Evolutionary conservation across 2,113 vertebrate species (phyloP), one percentile per base, ranked within the genome.

Genomic region (Prunella fulvescens): DNA sequence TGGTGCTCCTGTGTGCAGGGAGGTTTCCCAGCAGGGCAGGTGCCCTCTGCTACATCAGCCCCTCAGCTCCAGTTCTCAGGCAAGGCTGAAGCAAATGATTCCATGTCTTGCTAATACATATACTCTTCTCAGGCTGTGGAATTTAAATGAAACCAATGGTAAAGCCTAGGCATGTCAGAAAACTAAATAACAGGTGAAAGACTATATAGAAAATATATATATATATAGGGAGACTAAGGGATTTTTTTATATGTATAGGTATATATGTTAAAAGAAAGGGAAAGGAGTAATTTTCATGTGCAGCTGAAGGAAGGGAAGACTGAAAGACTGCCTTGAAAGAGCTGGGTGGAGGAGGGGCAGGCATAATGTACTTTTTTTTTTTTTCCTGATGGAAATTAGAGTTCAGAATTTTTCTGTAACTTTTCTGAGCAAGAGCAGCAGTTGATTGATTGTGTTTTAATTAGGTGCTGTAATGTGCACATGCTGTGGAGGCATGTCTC

Each of bases 401-500:
- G n/a, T 60, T 69, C 45, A 81, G 56, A 83, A 66, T 77, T 83
- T 76, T 86, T 28, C 42, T 69, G 20, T 65, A 77, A 61, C 14
- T 86, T 91, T 66, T 66, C 80, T 83, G 47, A 88, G 64, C 47
- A 66, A 85, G 56, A 92, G 64, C 54, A 94, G 60, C 64, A 70
- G 64, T 72, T 95, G 81, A 96, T 93, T 77, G 84, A 77, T 71
- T 77, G 58, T 66, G 70, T 92, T 90, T 86, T 93, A 78, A 90
- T 93, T 86, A 92, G 71, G 35, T 3, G 0, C 45, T 88, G 66
- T 86, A 80, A 22, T 5, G 29, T 0, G 1, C 12, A 19, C 66
- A 35, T 47, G 51, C 67, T 77, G 53, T 61, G 67, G 69, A 50
- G 78, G 81, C 47, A 35, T 1, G 1, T 76, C 58, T 76, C 73